Evolutionary conservation across 2,797 vertebrate genomes (phyloP).

Genomic region (Anabacerthia variegaticeps): DNA sequence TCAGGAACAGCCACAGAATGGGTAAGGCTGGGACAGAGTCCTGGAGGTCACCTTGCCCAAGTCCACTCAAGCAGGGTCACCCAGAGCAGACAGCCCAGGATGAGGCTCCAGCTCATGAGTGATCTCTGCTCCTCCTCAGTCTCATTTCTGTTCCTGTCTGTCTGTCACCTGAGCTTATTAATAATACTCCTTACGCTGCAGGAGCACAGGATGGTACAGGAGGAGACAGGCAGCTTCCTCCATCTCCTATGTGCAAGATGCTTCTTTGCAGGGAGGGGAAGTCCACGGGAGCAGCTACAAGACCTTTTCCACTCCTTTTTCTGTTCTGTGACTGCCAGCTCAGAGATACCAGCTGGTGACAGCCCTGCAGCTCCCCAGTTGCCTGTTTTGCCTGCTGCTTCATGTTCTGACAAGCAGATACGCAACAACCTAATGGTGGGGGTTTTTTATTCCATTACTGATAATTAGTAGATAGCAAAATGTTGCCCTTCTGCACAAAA

Average conservation of each 20-base stretch:
- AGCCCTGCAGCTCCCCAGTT: neutral
- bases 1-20: neutral
- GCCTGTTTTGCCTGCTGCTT: neutral
- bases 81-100: neutral
- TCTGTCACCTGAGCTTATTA: neutral
- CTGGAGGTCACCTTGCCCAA: neutral
- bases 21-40: neutral
- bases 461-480: conserved; percentile 2
- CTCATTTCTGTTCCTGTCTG: neutral
- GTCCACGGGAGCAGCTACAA: neutral
- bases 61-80: neutral
- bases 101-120: neutral
- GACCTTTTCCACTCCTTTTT: neutral
- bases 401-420: conserved; percentile 9
- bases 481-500: neutral
- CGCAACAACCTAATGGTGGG: neutral
- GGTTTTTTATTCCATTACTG: neutral
- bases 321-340: neutral
- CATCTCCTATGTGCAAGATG: neutral
- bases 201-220: neutral
- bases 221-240: neutral
- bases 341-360: neutral
- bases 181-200: neutral
- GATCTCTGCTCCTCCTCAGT: neutral
- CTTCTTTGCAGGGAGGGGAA: neutral